Evolutionary conservation across 2,797 vertebrate species (phyloP).

Genomic region (Sternotherus odoratus): DNA sequence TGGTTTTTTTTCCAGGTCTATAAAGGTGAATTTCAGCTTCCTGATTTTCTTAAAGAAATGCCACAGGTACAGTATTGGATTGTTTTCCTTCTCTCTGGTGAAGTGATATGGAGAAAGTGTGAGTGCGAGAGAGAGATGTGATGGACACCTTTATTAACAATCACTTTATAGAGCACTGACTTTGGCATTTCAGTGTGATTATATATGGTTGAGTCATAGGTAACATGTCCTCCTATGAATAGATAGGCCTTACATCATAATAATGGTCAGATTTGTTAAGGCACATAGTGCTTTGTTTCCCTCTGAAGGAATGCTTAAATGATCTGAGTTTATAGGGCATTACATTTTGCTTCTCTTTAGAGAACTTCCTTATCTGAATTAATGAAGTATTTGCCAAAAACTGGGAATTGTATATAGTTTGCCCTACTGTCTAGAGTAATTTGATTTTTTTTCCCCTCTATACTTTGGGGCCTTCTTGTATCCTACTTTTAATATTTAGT

Average conservation of each 20-base stretch:
- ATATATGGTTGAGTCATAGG: background rate
- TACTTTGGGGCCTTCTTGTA: background rate
- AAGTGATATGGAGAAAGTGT: background rate
- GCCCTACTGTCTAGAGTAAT: background rate
- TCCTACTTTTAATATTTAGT: background rate
- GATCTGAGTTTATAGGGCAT: background rate
- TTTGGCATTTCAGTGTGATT: background rate
- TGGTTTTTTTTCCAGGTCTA: conserved; percentile 88
- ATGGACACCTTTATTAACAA: background rate
- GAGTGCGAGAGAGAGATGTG: background rate
- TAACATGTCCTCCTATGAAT: background rate
- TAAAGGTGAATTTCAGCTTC: conserved; percentile 99
- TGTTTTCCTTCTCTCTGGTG: background rate
- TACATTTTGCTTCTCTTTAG: background rate
- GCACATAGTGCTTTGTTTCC: background rate
- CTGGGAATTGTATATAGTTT: background rate
- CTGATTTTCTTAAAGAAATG: conserved; percentile 92
- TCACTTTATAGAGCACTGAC: background rate
- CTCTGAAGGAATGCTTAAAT: background rate
- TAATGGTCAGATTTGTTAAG: background rate
- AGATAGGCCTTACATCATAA: background rate
- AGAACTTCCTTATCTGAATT: background rate
- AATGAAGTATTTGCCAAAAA: background rate
- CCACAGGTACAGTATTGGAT: conserved; percentile 89
- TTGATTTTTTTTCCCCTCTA: background rate